phyloP scores from a whole-genome alignment of 2,888 invertebrate species.

The Heliconius cydno region DNA sequence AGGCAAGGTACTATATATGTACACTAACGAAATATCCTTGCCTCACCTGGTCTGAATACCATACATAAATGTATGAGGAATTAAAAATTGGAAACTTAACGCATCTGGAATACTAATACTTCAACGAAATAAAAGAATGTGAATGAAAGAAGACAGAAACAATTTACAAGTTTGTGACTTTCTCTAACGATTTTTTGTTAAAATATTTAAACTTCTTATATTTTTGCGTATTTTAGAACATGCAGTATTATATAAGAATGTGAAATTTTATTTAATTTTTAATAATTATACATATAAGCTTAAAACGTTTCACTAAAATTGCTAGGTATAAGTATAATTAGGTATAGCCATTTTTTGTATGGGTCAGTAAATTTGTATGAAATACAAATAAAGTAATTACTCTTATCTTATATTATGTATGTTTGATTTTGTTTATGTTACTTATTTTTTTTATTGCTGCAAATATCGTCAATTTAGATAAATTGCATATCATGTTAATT shows the following conservation, averaged over 20 bases:
- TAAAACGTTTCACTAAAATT: neutral
- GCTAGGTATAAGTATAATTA: neutral
- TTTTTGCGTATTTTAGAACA: neutral
- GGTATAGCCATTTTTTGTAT: neutral
- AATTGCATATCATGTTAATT: neutral
- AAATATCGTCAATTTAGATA: neutral
- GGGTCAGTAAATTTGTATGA: neutral
- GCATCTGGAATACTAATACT: slow-evolving; percentile 31
- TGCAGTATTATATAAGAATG: neutral
- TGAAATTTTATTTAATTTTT: neutral
- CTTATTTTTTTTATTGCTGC: neutral
- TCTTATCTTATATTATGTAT: too few relatives aligned
- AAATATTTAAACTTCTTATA: neutral
- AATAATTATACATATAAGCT: neutral
- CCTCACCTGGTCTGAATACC: slow-evolving; percentile 15
- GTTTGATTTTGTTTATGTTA: neutral
- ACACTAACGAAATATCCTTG: neutral
- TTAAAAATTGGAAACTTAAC: slow-evolving; percentile 22
- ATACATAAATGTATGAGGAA: slow-evolving; percentile 22
- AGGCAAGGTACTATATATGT: neutral
- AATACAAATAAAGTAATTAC: neutral
- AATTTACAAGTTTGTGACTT: neutral
- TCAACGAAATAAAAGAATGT: neutral
- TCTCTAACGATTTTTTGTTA: neutral
- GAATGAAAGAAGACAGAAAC: neutral